Conservation (phyloP, 2,113 vertebrate species). For the Zingel zingel region DNA sequence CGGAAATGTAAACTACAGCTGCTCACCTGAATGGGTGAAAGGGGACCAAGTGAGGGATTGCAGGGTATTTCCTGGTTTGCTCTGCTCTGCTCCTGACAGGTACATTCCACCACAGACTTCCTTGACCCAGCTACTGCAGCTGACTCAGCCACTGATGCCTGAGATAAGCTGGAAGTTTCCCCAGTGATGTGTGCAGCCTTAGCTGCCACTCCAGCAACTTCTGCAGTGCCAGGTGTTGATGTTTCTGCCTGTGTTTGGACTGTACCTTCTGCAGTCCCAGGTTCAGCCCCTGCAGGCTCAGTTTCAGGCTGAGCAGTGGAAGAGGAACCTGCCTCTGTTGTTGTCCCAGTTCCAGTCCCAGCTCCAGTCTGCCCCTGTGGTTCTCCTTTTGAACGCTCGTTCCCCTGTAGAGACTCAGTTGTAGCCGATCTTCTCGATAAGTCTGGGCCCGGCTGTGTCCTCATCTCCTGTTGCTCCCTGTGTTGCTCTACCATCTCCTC, state of each 20-base stretch:
- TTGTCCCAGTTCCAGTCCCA: conserved; percentile 59
- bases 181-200: background rate
- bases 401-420: conserved; percentile 32
- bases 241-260: conserved; percentile 24
- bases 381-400: conserved; percentile 9
- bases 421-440: background rate
- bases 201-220: background rate
- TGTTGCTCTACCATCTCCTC: conserved; percentile 80
- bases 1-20: background rate
- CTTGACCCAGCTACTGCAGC: background rate
- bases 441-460: conserved; percentile 16
- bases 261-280: conserved; percentile 22
- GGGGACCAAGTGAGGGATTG: conserved; percentile 76
- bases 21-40: conserved; percentile 78
- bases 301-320: background rate
- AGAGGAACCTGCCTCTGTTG: conserved; percentile 32
- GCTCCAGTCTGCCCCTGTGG: conserved; percentile 58
- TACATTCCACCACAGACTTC: conserved; percentile 35
- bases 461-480: conserved; percentile 48
- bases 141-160: conserved; percentile 23
- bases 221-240: background rate
- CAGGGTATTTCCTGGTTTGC: conserved; percentile 81
- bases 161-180: conserved; percentile 34
- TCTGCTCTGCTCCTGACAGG: conserved; percentile 66
- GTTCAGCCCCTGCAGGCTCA: background rate